These are phyloP conservation scores for Anthopleura sola DNA, from an alignment of 64 coral and sea anemone genomes.

Conservation along the genomic window DNA sequence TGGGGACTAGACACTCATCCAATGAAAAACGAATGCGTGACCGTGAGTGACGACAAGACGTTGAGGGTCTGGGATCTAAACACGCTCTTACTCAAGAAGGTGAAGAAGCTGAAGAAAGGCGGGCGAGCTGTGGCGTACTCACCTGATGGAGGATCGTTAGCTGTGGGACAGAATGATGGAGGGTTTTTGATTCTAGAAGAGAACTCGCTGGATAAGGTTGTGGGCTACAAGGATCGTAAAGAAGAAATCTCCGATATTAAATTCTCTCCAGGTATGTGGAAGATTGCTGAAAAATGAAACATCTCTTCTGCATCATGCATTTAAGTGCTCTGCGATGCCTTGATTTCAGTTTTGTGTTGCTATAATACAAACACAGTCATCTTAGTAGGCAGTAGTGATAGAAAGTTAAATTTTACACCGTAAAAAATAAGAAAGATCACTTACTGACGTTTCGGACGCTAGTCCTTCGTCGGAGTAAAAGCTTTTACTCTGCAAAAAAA, in stretches of 20 bases:
- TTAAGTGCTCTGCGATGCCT: too few relatives aligned
- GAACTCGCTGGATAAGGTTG: conserved; percentile 68
- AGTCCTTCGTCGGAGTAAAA: too few relatives aligned
- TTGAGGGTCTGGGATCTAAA: conserved; percentile 91
- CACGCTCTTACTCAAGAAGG: conserved; percentile 79
- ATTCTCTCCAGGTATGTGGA: conserved; percentile 83
- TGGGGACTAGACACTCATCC: conserved; percentile 99
- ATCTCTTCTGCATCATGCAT: not conserved
- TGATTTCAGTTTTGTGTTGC: too few relatives aligned
- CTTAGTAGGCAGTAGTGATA: too few relatives aligned
- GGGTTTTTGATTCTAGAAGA: conserved; percentile 84
- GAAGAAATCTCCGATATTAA: conserved; percentile 92
- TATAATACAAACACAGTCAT: too few relatives aligned
- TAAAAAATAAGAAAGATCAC: too few relatives aligned
- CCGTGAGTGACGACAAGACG: conserved; percentile 95
- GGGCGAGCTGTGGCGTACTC: conserved; percentile 91
- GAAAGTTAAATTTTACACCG: too few relatives aligned
- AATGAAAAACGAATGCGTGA: conserved; percentile 80
- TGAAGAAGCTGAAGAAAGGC: conserved; percentile 89
- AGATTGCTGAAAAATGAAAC: too few relatives aligned
- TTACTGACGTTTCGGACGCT: too few relatives aligned
- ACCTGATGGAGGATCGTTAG: conserved; percentile 70
- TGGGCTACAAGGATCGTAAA: conserved; percentile 86
- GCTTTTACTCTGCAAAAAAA: too few relatives aligned
- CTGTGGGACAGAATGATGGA: conserved; percentile 95